Evolutionary conservation across 2,113 vertebrate species (phyloP).

Genomic region (Dromas ardeola): DNA sequence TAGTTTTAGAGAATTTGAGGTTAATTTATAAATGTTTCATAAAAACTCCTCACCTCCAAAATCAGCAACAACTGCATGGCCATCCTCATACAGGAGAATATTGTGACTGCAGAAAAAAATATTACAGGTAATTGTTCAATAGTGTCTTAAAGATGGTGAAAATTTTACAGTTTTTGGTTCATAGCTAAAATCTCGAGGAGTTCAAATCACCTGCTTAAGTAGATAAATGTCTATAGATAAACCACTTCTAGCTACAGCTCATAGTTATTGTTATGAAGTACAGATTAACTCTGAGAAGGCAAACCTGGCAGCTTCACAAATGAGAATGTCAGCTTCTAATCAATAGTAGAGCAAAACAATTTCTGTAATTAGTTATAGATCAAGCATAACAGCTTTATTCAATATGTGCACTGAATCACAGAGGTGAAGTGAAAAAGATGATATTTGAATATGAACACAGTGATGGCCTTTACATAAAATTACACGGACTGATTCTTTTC

Average conservation of each 20-base stretch:
- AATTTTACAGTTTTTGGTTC: not conserved
- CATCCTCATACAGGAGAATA: slow-evolving; percentile 94
- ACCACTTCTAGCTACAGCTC: not conserved
- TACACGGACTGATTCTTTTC: not conserved
- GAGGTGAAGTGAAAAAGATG: not conserved
- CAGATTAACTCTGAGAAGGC: not conserved
- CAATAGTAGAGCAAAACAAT: not conserved
- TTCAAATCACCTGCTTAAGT: not conserved
- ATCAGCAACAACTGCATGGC: slow-evolving; percentile 93
- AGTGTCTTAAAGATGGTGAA: not conserved
- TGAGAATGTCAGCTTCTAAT: not conserved
- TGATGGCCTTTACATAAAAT: not conserved
- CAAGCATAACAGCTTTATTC: not conserved
- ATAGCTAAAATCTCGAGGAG: not conserved
- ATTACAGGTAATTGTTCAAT: not conserved
- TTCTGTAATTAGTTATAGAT: not conserved
- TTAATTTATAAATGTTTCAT: not conserved
- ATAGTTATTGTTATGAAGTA: not conserved
- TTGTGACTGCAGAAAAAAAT: slow-evolving; percentile 82
- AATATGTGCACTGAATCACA: not conserved
- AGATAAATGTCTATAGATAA: not conserved
- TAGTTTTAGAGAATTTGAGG: not conserved
- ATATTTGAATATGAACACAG: not conserved
- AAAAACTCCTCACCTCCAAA: slow-evolving; percentile 85
- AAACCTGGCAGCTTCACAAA: not conserved